Evolutionary conservation across 2,113 vertebrate genomes (phyloP).

Genomic region (Nyctibius bracteatus): DNA sequence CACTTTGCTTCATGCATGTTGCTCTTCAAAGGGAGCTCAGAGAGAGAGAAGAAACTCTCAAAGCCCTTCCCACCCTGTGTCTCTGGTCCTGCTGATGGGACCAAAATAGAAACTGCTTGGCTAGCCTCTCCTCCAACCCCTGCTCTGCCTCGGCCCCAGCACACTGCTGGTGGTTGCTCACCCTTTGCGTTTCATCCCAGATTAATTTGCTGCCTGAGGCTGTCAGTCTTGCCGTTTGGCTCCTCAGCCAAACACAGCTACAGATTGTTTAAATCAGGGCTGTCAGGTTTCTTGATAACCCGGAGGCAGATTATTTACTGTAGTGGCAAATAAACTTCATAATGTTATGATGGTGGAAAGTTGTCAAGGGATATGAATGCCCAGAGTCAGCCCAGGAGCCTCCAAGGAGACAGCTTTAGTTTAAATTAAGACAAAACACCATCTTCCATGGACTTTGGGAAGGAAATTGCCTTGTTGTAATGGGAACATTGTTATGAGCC

Average conservation of each 20-base stretch:
- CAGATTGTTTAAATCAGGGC: slow-evolving; percentile 35
- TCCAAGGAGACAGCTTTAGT: slow-evolving; percentile 25
- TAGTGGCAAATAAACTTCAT: slow-evolving; percentile 55
- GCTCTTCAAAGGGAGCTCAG: not conserved
- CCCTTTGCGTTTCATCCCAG: not conserved
- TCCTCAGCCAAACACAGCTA: not conserved
- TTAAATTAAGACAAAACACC: slow-evolving; percentile 43
- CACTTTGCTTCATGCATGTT: not conserved
- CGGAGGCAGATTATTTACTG: slow-evolving; percentile 59
- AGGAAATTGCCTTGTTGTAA: slow-evolving; percentile 24
- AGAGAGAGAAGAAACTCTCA: not conserved
- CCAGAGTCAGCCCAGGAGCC: not conserved
- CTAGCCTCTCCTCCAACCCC: not conserved
- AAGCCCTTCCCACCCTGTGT: not conserved
- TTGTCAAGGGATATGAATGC: slow-evolving; percentile 35
- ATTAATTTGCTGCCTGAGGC: not conserved
- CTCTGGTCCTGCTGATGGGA: not conserved
- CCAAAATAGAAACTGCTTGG: slow-evolving; percentile 36
- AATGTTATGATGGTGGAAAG: slow-evolving; percentile 60
- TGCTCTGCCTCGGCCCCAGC: not conserved
- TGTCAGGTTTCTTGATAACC: slow-evolving; percentile 40
- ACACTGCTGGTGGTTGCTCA: not conserved
- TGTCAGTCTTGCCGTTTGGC: not conserved
- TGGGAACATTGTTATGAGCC: slow-evolving; percentile 14
- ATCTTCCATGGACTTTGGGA: slow-evolving; percentile 31